phyloP scores from a whole-genome alignment of 2,888 invertebrate genomes.

The Tanaodytes sp. region DNA sequence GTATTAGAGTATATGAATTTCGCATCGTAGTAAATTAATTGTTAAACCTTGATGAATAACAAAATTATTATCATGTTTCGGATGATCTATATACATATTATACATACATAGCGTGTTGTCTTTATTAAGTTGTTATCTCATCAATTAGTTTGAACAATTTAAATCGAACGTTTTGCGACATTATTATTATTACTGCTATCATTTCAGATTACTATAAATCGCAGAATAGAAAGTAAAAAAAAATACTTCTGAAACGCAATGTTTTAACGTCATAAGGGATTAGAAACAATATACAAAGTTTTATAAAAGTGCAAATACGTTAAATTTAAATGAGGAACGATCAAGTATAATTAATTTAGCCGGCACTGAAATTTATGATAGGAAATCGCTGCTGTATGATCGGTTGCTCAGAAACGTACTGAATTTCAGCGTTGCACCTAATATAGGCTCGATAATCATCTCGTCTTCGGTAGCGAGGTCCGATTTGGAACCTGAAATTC shows the following conservation, averaged over 20 bases:
- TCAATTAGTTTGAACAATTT: no score
- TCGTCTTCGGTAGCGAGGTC: conserved; percentile 74
- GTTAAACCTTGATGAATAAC: conserved; percentile 46
- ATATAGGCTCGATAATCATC: conserved; percentile 74
- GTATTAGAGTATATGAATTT: conserved; percentile 45
- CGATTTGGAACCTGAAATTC: conserved; percentile 64
- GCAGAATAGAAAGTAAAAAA: no score
- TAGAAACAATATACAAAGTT: conserved; percentile 38
- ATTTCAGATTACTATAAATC: no score
- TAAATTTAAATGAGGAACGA: no score
- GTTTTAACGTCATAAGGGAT: no score
- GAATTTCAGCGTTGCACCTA: conserved; percentile 75
- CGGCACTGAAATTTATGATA: conserved; percentile 57
- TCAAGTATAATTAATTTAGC: conserved; percentile 19
- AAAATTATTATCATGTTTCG: conserved; percentile 48
- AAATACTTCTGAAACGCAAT: no score
- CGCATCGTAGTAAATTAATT: conserved; percentile 44
- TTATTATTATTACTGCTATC: no score
- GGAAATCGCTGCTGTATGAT: conserved; percentile 74
- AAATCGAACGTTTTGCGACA: no score
- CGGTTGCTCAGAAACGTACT: conserved; percentile 77
- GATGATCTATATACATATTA: conserved; percentile 50
- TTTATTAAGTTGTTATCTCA: conserved; percentile 22
- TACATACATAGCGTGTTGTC: conserved; percentile 46
- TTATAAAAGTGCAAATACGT: conserved; percentile 36